These are phyloP conservation scores for Calypte anna DNA, from an alignment of 2,113 vertebrate genomes.

Conservation along the genomic window DNA sequence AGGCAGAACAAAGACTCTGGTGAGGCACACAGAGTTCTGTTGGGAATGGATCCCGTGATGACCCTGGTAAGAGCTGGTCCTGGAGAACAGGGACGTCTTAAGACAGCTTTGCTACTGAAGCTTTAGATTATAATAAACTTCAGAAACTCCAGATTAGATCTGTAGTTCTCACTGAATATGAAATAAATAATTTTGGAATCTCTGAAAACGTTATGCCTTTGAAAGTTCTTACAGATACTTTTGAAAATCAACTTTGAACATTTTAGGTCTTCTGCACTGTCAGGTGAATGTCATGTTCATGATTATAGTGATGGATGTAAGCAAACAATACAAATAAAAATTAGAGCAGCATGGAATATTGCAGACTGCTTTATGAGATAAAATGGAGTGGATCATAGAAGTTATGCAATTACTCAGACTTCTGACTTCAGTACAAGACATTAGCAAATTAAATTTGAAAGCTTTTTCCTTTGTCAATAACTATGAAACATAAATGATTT, in stretches of 20 bases:
- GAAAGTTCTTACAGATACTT: neutral
- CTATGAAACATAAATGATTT: neutral
- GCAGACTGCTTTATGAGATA: neutral
- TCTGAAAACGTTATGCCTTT: neutral
- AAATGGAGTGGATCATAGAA: neutral
- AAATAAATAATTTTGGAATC: neutral
- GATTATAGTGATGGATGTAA: constrained; percentile 7
- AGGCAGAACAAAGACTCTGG: neutral
- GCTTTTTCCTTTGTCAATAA: neutral
- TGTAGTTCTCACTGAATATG: neutral
- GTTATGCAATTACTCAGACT: neutral
- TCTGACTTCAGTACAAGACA: neutral
- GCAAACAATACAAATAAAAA: constrained; percentile 4
- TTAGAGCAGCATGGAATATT: neutral
- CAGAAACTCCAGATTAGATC: neutral
- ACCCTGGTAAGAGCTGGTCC: neutral
- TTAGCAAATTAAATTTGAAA: neutral
- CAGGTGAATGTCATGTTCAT: neutral
- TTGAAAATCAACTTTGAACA: neutral
- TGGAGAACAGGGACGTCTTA: neutral
- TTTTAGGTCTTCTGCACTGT: constrained; percentile 19
- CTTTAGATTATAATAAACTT: neutral
- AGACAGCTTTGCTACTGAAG: neutral
- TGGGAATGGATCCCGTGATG: neutral
- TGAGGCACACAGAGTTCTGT: neutral